These are phyloP conservation scores for Vanessa atalanta DNA, from an alignment of 1,140 invertebrate genomes.

Conservation along the genomic window DNA sequence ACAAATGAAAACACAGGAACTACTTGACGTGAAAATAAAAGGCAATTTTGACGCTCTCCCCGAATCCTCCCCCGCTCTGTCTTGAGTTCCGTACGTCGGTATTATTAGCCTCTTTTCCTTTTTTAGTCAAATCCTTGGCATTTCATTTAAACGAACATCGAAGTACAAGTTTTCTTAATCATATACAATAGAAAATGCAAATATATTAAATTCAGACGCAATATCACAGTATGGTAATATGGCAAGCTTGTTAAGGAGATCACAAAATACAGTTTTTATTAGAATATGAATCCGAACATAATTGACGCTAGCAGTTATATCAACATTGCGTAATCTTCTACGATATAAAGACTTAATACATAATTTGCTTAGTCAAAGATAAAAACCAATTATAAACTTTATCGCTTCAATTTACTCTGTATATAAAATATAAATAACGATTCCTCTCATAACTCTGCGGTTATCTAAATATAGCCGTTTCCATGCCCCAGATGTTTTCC, in stretches of 20 bases:
- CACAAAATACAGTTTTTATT: slow-evolving; percentile 17
- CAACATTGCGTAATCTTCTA: slow-evolving; percentile 4
- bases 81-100: slow-evolving; percentile 1
- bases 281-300: slow-evolving; percentile 7
- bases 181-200: slow-evolving; percentile 7
- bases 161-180: slow-evolving; percentile 4
- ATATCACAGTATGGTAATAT: slow-evolving; percentile 21
- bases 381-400: not conserved
- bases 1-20: slow-evolving; percentile 56
- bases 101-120: slow-evolving; percentile 31
- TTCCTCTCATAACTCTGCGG: slow-evolving; percentile 22
- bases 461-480: slow-evolving; percentile 62
- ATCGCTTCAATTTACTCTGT: not conserved
- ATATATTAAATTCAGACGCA: not conserved
- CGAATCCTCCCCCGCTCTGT: slow-evolving; percentile 9
- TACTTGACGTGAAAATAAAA: slow-evolving; percentile 47
- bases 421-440: not conserved
- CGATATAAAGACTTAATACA: slow-evolving; percentile 1
- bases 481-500: slow-evolving; percentile 70
- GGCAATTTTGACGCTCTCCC: slow-evolving; percentile 43
- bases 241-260: slow-evolving; percentile 27
- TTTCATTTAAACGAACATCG: not conserved
- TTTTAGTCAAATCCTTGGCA: not conserved
- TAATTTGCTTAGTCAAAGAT: not conserved
- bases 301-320: slow-evolving; percentile 11